These are phyloP conservation scores for Schizotus pectinicornis DNA, from an alignment of 2,888 invertebrate genomes.

Conservation along the genomic window DNA sequence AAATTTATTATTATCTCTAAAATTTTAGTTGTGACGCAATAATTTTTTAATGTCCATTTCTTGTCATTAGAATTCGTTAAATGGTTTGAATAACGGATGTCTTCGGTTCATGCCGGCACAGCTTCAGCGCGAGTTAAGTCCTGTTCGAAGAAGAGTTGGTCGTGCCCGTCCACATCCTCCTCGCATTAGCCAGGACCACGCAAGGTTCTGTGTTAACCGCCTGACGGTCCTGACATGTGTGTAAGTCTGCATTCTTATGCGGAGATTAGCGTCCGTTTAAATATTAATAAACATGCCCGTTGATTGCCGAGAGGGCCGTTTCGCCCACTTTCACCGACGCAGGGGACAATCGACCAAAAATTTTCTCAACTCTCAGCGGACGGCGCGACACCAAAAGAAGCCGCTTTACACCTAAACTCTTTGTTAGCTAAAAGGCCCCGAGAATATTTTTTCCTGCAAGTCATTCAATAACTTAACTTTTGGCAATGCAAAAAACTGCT, in stretches of 20 bases:
- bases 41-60: no score
- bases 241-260: slow-evolving; percentile 37
- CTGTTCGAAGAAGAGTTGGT: slow-evolving; percentile 33
- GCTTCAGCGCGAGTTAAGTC: slow-evolving; percentile 25
- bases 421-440: no score
- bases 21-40: no score
- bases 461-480: no score
- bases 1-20: no score
- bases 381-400: neutral
- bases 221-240: slow-evolving; percentile 18
- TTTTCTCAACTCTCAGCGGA: no score
- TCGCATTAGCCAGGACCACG: slow-evolving; percentile 28
- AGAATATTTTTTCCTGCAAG: no score
- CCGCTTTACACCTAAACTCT: neutral
- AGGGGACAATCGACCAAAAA: no score
- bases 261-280: slow-evolving; percentile 38
- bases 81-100: slow-evolving; percentile 23
- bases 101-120: slow-evolving; percentile 21
- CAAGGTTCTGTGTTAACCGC: slow-evolving; percentile 19
- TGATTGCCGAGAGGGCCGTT: neutral
- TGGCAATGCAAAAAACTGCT: no score
- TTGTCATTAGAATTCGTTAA: slow-evolving; percentile 18
- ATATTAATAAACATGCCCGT: slow-evolving; percentile 40
- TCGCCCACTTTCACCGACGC: no score
- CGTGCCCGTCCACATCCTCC: slow-evolving; percentile 32